These are phyloP conservation scores for Eulemur coronatus DNA, from an alignment of 2,797 vertebrate genomes.

Conservation along the genomic window DNA sequence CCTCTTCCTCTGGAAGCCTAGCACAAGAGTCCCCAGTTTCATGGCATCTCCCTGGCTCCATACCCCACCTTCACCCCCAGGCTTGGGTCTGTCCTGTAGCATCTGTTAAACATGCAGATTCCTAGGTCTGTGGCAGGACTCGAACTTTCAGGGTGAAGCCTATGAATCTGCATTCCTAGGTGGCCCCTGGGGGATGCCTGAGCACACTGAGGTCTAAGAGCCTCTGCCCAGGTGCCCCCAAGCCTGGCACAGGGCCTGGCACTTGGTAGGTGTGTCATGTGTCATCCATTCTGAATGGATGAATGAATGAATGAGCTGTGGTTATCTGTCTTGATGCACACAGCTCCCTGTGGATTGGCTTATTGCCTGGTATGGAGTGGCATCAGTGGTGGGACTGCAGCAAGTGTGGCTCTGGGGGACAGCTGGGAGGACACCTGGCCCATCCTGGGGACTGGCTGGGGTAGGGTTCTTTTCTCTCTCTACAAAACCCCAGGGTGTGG, in stretches of 20 bases:
- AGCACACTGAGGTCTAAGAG: not conserved
- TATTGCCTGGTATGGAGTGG: not conserved
- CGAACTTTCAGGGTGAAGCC: not conserved
- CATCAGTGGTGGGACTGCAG: not conserved
- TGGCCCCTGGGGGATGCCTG: not conserved
- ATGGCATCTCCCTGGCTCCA: not conserved
- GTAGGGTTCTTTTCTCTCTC: not conserved
- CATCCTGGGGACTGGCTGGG: not conserved
- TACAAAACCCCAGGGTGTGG: not conserved
- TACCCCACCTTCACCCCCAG: not conserved
- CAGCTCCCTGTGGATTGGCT: not conserved
- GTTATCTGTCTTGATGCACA: not conserved
- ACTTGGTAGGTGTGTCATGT: not conserved
- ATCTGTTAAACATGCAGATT: not conserved
- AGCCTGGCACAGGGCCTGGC: not conserved
- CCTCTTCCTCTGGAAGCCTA: not conserved
- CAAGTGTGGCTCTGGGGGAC: not conserved
- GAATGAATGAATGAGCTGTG: not conserved
- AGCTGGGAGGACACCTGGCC: not conserved
- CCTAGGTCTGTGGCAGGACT: not conserved
- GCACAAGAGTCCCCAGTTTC: not conserved
- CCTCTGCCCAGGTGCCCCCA: not conserved
- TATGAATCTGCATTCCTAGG: not conserved
- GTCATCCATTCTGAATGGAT: not conserved
- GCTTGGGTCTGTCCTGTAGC: not conserved